Conservation (phyloP, 1,140 invertebrate species). For the Rhyacophila brunnea region DNA sequence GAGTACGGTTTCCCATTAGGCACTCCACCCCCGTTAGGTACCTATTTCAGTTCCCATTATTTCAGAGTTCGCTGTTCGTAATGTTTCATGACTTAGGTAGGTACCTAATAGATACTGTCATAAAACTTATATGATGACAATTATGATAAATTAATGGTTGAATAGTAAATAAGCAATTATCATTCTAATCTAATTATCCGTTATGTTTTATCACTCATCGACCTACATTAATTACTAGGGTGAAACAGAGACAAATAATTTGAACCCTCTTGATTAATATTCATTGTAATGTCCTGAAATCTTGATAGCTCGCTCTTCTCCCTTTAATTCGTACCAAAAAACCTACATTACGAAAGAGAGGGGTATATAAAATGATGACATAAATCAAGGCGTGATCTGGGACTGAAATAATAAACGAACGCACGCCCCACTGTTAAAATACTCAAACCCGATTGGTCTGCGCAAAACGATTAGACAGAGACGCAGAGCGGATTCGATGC, state of each 20-base stretch:
- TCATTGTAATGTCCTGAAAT: slow-evolving; percentile 7
- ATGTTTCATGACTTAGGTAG: too few relatives aligned
- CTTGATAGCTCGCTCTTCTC: slow-evolving; percentile 13
- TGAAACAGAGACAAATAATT: neutral
- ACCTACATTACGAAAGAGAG: neutral
- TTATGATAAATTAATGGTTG: too few relatives aligned
- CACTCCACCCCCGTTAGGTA: too few relatives aligned
- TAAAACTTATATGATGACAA: too few relatives aligned
- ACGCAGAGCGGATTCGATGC: slow-evolving; percentile 8
- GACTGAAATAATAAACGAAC: slow-evolving; percentile 20
- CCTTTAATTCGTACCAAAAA: neutral
- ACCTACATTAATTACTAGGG: too few relatives aligned
- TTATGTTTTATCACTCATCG: too few relatives aligned
- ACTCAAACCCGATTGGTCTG: slow-evolving; percentile 10
- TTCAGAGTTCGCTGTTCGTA: too few relatives aligned
- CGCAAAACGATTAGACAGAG: slow-evolving; percentile 19
- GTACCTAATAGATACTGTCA: too few relatives aligned
- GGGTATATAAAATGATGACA: neutral
- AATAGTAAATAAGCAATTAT: too few relatives aligned
- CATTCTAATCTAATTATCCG: too few relatives aligned
- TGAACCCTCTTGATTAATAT: neutral
- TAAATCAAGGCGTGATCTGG: slow-evolving; percentile 25
- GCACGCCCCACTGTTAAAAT: slow-evolving; percentile 21
- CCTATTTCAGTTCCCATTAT: too few relatives aligned
- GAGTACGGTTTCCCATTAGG: too few relatives aligned